These are phyloP conservation scores for Halcyon senegalensis DNA, from an alignment of 2,113 vertebrate genomes.

Conservation along the genomic window DNA sequence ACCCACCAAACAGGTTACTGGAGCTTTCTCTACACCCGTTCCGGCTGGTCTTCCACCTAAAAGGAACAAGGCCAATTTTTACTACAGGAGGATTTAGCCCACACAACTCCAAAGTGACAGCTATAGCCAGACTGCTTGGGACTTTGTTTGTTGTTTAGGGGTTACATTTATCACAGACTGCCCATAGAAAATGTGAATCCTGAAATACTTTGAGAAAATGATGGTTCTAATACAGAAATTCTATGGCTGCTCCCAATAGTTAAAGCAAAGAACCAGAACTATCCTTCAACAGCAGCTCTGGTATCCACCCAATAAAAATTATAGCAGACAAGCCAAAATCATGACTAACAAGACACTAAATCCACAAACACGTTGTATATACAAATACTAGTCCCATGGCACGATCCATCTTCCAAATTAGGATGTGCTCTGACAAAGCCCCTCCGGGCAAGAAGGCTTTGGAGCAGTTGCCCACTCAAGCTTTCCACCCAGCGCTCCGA, in stretches of 20 bases:
- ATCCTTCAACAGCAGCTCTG: constrained; percentile 68
- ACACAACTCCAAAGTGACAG: neutral
- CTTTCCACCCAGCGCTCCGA: neutral
- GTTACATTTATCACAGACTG: neutral
- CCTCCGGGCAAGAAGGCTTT: neutral
- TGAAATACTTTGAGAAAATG: neutral
- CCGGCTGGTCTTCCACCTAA: neutral
- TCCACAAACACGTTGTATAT: constrained; percentile 64
- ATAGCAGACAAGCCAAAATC: constrained; percentile 62
- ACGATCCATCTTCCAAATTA: neutral
- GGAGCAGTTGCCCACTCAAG: neutral
- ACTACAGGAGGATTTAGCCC: neutral
- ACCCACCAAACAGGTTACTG: neutral
- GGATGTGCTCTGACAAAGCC: neutral
- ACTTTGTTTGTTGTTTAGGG: neutral
- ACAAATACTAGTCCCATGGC: constrained; percentile 59
- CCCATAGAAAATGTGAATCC: neutral
- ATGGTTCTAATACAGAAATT: neutral
- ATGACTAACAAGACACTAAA: constrained; percentile 69
- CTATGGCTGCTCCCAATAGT: neutral
- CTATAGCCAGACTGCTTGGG: neutral
- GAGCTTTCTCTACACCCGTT: neutral
- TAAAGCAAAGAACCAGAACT: constrained; percentile 11
- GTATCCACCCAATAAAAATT: constrained; percentile 68
- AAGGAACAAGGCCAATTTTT: neutral